Conservation (phyloP, 2,888 invertebrate genomes). For the Chironomus tentans region DNA sequence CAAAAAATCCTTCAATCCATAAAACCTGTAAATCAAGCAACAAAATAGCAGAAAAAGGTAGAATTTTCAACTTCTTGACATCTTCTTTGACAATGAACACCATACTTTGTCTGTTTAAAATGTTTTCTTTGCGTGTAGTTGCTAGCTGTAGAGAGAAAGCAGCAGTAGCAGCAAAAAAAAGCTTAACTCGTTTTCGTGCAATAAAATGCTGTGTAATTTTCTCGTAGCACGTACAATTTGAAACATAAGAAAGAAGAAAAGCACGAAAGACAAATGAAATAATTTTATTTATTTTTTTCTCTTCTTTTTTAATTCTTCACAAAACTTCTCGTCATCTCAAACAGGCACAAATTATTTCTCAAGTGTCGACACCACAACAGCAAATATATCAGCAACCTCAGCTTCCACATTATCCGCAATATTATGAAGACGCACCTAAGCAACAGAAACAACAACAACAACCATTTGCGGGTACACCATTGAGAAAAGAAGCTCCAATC, state of each 20-base stretch:
- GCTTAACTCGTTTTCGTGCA: neutral
- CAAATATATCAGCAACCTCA: neutral
- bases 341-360: neutral
- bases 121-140: neutral
- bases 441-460: constrained; percentile 35
- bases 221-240: neutral
- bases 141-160: neutral
- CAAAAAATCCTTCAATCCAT: too few species aligned
- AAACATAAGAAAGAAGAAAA: neutral
- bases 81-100: too few species aligned
- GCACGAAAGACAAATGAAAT: constrained; percentile 2
- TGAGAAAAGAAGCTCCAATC: constrained; percentile 64
- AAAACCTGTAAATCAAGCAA: too few species aligned
- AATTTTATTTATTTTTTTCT: neutral
- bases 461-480: constrained; percentile 32
- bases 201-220: neutral
- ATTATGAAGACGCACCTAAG: neutral
- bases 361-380: neutral
- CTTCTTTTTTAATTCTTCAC: neutral
- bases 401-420: neutral
- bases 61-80: too few species aligned
- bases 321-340: neutral
- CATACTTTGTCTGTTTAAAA: neutral
- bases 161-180: too few species aligned
- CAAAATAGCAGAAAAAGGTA: too few species aligned